These are phyloP conservation scores for Eristalis intricaria DNA, from an alignment of 2,888 invertebrate species.

Conservation along the genomic window DNA sequence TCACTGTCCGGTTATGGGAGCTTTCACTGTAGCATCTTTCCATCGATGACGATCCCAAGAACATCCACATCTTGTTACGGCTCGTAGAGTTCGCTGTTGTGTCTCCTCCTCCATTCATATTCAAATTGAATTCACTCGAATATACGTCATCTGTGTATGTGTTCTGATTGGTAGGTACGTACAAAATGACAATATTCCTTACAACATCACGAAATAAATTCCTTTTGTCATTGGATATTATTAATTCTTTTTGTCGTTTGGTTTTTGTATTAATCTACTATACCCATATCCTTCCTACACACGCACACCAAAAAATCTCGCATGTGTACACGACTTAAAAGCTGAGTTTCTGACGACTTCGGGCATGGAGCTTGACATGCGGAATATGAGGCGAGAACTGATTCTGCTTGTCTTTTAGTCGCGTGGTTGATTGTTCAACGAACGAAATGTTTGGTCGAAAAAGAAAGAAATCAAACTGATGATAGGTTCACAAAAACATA, in stretches of 20 bases:
- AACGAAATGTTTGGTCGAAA: constrained; percentile 38
- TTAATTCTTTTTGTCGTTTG: neutral
- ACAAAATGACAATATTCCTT: neutral
- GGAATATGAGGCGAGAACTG: neutral
- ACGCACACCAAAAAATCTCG: neutral
- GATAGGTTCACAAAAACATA: constrained; percentile 29
- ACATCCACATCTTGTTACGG: no score
- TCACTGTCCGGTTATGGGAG: no score
- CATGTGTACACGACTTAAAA: neutral
- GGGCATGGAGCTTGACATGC: neutral
- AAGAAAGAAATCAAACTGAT: constrained; percentile 61
- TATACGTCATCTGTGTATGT: neutral
- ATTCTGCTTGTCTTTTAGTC: neutral
- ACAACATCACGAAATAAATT: neutral
- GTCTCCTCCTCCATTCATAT: no score
- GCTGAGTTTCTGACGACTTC: neutral
- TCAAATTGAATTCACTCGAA: no score
- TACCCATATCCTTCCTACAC: neutral
- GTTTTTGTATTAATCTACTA: neutral
- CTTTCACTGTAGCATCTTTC: no score
- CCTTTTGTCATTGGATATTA: neutral
- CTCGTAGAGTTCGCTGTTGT: no score
- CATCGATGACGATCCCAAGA: no score
- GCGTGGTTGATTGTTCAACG: neutral
- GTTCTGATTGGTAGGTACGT: no score